Conservation (phyloP, 2,113 vertebrate species). For the Crotalus tigris region DNA sequence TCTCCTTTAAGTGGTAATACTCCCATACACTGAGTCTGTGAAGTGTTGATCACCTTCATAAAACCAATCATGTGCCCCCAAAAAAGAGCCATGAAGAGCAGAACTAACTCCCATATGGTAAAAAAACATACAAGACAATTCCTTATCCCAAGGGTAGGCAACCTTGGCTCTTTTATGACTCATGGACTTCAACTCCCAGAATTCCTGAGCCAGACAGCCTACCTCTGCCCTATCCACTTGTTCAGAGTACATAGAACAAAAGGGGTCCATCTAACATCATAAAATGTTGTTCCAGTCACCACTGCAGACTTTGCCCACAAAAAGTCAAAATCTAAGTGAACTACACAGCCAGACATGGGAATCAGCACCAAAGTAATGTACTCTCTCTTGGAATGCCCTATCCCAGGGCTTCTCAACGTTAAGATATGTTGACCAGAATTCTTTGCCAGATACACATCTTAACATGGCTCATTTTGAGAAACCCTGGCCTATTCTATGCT, state of each 20-base stretch:
- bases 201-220: no score
- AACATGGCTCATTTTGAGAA: neutral
- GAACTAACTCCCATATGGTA: neutral
- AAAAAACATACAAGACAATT: neutral
- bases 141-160: neutral
- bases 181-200: no score
- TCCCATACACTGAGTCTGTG: neutral
- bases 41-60: neutral
- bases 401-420: neutral
- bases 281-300: neutral
- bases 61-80: neutral
- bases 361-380: neutral
- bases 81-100: neutral
- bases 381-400: neutral
- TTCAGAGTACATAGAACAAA: neutral
- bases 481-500: neutral
- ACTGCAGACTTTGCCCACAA: neutral
- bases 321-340: neutral
- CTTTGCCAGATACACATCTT: neutral
- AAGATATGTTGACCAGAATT: neutral
- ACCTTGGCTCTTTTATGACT: no score
- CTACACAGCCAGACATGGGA: neutral
- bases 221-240: neutral
- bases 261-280: neutral
- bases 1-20: neutral